Evolutionary conservation across 2,113 vertebrate genomes (phyloP).

Genomic region (Platycercus adscitus): DNA sequence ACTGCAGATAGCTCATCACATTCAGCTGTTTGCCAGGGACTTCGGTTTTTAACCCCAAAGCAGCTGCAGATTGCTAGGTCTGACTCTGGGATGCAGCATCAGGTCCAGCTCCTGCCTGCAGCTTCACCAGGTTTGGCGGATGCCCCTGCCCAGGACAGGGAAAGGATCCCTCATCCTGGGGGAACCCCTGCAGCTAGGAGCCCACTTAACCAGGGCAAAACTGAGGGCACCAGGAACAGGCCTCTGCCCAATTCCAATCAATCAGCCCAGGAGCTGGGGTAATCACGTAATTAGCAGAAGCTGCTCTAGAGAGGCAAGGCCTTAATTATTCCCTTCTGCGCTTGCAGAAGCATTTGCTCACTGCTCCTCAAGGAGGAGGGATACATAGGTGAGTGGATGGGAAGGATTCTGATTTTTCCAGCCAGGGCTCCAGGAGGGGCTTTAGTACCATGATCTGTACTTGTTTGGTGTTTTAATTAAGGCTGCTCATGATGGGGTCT

Average conservation of each 20-base stretch:
- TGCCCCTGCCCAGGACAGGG: not conserved
- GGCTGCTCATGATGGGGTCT: accelerated
- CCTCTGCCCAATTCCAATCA: not conserved
- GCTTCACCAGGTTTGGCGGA: too few relatives aligned
- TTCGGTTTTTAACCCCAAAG: not conserved
- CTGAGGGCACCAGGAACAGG: not conserved
- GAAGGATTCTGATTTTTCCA: accelerated
- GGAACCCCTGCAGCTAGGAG: too few relatives aligned
- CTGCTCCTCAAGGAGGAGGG: not conserved
- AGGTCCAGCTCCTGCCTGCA: not conserved
- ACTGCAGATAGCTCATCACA: not conserved
- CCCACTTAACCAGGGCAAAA: too few relatives aligned
- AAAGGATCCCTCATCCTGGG: too few relatives aligned
- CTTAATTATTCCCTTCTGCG: not conserved
- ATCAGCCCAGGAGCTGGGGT: not conserved
- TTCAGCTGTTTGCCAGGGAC: not conserved
- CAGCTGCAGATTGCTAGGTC: not conserved
- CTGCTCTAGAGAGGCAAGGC: not conserved
- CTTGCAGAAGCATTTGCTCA: accelerated
- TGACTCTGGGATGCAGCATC: not conserved
- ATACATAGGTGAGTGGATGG: not conserved
- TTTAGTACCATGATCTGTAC: accelerated
- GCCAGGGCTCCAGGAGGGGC: not conserved
- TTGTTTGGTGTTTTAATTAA: not conserved
- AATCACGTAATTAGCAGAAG: conserved; percentile 25